phyloP scores from a whole-genome alignment of 2,797 vertebrate genomes.

The Artibeus jamaicensis region DNA sequence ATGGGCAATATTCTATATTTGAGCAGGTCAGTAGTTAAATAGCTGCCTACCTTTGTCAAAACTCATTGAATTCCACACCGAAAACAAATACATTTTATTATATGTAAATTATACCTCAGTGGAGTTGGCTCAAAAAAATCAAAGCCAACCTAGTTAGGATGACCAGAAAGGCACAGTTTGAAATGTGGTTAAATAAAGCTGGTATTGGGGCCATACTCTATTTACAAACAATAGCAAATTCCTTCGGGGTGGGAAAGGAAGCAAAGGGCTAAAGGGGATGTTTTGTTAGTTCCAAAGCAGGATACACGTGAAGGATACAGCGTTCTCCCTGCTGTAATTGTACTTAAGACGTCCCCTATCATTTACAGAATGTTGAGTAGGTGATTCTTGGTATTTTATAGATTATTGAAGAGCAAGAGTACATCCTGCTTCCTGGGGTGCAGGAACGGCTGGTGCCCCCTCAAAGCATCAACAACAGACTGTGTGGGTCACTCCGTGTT shows the following conservation, averaged over 20 bases:
- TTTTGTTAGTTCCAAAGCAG: constrained; percentile 65
- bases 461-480: neutral
- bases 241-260: constrained; percentile 71
- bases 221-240: constrained; percentile 77
- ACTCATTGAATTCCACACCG: neutral
- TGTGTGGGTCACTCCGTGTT: neutral
- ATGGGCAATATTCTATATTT: neutral
- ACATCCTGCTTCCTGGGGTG: constrained; percentile 60
- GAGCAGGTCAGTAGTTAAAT: neutral
- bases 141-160: neutral
- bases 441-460: neutral
- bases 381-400: constrained; percentile 33
- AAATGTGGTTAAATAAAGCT: neutral
- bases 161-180: neutral
- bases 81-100: neutral
- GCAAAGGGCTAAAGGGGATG: constrained; percentile 33
- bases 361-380: constrained; percentile 2
- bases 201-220: constrained; percentile 19
- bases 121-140: neutral
- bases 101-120: neutral
- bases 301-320: neutral
- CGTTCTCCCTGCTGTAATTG: neutral
- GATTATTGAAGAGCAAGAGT: constrained; percentile 41
- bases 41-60: neutral
- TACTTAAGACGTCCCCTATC: neutral